Percentiles rank a stretch among this genome's conserved stretches.
phyloP scores from a whole-genome alignment of 2,113 vertebrate genomes.

The Shinisaurus crocodilurus region DNA sequence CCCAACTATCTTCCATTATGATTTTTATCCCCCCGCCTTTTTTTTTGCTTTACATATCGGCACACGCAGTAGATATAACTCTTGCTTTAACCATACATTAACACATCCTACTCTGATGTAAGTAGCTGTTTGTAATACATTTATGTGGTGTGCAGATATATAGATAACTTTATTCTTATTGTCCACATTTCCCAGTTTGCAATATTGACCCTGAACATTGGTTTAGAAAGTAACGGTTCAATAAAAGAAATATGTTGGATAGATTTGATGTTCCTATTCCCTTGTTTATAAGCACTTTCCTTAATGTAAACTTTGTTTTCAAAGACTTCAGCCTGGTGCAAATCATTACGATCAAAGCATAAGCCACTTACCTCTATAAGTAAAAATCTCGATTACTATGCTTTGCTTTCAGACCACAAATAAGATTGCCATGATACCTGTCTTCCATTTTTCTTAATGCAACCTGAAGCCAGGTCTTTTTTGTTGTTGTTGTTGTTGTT shows the following conservation, averaged over 20 bases:
- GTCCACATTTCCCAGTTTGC: not conserved
- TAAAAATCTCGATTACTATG: not conserved
- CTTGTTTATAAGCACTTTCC: conserved; percentile 1
- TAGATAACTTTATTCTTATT: conserved; percentile 4
- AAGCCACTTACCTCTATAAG: conserved; percentile 12
- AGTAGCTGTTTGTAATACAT: not conserved
- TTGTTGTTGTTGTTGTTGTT: not conserved
- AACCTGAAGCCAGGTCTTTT: conserved; percentile 11
- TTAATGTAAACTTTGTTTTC: conserved; percentile 20
- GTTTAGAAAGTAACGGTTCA: not conserved
- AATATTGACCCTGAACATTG: not conserved
- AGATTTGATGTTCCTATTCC: conserved; percentile 13
- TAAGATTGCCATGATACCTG: conserved; percentile 17
- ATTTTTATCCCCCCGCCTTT: not conserved
- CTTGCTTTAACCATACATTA: not conserved
- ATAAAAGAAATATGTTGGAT: not conserved
- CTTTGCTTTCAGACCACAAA: conserved; percentile 24
- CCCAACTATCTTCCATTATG: not conserved
- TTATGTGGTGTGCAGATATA: not conserved
- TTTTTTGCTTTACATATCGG: not conserved
- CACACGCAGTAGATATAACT: not conserved
- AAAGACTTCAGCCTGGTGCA: not conserved
- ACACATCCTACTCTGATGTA: not conserved
- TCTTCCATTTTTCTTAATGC: conserved; percentile 18
- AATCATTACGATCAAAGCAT: conserved; percentile 31